Evolutionary conservation across 1,140 invertebrate species (phyloP).

Genomic region (Solenopsis invicta): DNA sequence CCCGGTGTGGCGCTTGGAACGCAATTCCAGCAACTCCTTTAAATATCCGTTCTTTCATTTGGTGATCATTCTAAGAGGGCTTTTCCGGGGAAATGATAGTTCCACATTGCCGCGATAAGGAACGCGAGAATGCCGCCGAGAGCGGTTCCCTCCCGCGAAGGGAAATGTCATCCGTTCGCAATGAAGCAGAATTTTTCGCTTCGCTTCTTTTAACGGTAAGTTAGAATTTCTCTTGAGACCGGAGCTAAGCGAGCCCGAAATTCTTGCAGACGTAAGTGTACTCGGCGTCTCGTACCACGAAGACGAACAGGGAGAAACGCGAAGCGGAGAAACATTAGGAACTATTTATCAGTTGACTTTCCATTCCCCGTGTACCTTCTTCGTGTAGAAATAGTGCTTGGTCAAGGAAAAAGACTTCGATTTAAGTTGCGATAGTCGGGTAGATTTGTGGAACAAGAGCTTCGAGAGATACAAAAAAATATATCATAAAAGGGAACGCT

Average conservation of each 20-base stretch:
- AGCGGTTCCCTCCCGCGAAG: neutral
- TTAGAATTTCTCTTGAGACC: slow-evolving; percentile 45
- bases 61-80: slow-evolving; percentile 29
- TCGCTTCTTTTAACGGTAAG: slow-evolving; percentile 58
- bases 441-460: neutral
- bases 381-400: slow-evolving; percentile 59
- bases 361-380: slow-evolving; percentile 64
- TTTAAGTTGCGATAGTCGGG: slow-evolving; percentile 10
- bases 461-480: neutral
- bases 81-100: slow-evolving; percentile 61
- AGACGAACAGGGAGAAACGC: slow-evolving; percentile 18
- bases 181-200: slow-evolving; percentile 64
- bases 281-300: slow-evolving; percentile 26
- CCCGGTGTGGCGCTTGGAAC: neutral
- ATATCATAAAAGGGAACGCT: neutral
- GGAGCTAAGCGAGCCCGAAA: slow-evolving; percentile 66
- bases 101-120: slow-evolving; percentile 54
- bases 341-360: slow-evolving; percentile 80
- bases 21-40: slow-evolving; percentile 2
- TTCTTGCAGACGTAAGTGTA: slow-evolving; percentile 60
- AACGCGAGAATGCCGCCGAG: slow-evolving; percentile 57
- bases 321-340: slow-evolving; percentile 72
- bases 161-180: slow-evolving; percentile 59
- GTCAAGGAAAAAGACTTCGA: slow-evolving; percentile 37
- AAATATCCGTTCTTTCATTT: slow-evolving; percentile 46